Evolutionary conservation across 1,140 invertebrate species (phyloP).

Genomic region (Rhagoletis zephyria): DNA sequence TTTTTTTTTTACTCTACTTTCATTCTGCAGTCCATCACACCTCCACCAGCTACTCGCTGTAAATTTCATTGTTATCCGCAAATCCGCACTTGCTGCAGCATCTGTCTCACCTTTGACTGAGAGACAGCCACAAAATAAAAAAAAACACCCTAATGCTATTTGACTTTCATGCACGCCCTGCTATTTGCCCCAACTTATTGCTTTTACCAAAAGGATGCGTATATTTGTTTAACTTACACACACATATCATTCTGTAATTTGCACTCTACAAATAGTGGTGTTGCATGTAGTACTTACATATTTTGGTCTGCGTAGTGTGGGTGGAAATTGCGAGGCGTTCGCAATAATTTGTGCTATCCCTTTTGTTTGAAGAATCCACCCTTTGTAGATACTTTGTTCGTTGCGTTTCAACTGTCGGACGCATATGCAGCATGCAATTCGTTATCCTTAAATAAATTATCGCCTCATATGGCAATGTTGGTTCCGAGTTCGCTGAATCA

Average conservation of each 20-base stretch:
- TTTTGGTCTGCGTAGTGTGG: background rate
- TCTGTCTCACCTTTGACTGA: background rate
- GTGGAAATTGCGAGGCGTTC: background rate
- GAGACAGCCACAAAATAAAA: background rate
- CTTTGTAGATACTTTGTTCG: background rate
- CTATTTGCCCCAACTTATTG: conserved; percentile 14
- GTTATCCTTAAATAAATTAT: conserved; percentile 53
- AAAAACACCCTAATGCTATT: conserved; percentile 23
- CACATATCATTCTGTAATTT: conserved; percentile 49
- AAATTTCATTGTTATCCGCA: background rate
- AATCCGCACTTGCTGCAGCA: conserved; percentile 10
- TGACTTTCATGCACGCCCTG: background rate
- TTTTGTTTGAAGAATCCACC: background rate
- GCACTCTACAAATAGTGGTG: conserved; percentile 45
- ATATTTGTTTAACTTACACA: conserved; percentile 3
- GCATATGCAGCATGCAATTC: conserved; percentile 43
- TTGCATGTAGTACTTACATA: background rate
- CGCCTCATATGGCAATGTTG: conserved; percentile 44
- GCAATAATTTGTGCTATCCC: conserved; percentile 29
- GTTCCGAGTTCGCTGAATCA: background rate
- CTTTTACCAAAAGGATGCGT: background rate
- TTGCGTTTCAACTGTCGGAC: background rate
- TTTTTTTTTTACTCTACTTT: too few relatives aligned
- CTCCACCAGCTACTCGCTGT: background rate
- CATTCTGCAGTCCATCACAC: background rate